phyloP scores from a whole-genome alignment of 2,797 vertebrate genomes.

The Morus bassanus region DNA sequence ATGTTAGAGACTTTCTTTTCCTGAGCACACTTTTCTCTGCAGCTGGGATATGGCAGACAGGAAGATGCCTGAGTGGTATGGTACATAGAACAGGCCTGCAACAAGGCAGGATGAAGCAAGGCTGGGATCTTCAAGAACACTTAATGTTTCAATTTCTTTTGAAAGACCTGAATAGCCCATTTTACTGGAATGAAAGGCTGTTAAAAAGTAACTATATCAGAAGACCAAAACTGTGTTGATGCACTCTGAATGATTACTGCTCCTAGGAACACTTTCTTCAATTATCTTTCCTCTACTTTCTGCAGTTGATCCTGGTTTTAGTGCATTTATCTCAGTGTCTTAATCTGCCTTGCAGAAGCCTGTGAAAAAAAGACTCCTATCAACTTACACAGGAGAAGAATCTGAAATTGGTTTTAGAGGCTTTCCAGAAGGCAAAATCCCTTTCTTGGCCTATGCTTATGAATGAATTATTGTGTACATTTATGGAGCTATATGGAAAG shows the following conservation, averaged over 20 bases:
- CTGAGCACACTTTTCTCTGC: not conserved
- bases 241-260: not conserved
- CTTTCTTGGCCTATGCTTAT: not conserved
- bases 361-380: not conserved
- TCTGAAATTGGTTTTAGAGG: not conserved
- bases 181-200: not conserved
- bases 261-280: not conserved
- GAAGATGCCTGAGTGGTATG: not conserved
- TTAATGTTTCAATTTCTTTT: not conserved
- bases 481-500: not conserved
- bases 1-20: not conserved
- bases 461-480: not conserved
- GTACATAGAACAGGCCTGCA: not conserved
- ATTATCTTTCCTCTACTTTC: not conserved
- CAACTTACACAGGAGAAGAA: not conserved
- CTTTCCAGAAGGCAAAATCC: not conserved
- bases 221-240: not conserved
- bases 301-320: not conserved
- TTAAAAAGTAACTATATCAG: not conserved
- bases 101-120: not conserved
- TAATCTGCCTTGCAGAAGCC: not conserved
- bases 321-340: not conserved
- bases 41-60: not conserved
- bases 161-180: not conserved
- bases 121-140: not conserved